Conservation (phyloP, 2,888 invertebrate species). For the Cryptus armator region DNA sequence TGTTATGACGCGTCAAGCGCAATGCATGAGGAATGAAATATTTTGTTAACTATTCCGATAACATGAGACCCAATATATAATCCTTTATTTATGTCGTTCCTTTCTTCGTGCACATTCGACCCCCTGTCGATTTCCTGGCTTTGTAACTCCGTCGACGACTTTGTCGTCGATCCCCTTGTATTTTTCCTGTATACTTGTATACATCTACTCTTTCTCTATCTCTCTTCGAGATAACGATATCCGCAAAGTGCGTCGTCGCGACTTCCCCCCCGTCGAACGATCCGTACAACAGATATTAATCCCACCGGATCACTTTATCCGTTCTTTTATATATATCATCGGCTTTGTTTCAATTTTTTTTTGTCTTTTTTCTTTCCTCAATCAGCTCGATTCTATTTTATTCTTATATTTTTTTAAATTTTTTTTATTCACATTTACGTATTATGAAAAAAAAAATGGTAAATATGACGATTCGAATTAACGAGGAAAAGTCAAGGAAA, state of each 20-base stretch:
- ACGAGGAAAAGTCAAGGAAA: too few species aligned
- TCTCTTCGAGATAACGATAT: constrained; percentile 50
- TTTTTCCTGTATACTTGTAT: constrained; percentile 39
- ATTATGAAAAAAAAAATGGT: not conserved
- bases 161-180: constrained; percentile 32
- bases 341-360: not conserved
- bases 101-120: constrained; percentile 62
- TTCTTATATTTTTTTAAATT: not conserved
- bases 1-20: constrained; percentile 46
- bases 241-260: constrained; percentile 42
- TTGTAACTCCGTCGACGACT: constrained; percentile 21
- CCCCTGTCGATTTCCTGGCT: constrained; percentile 45
- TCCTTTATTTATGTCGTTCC: constrained; percentile 56
- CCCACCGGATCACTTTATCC: constrained; percentile 17
- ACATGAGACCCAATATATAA: constrained; percentile 62
- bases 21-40: constrained; percentile 77
- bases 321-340: constrained; percentile 24
- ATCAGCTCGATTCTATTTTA: constrained; percentile 13
- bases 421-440: not conserved
- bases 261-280: constrained; percentile 18
- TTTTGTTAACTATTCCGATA: constrained; percentile 70
- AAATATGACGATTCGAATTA: too few species aligned
- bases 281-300: constrained; percentile 4
- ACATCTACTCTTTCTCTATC: constrained; percentile 27
- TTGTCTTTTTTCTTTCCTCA: not conserved